Evolutionary conservation across 1,140 invertebrate species (phyloP).

Genomic region (Portunus trituberculatus): DNA sequence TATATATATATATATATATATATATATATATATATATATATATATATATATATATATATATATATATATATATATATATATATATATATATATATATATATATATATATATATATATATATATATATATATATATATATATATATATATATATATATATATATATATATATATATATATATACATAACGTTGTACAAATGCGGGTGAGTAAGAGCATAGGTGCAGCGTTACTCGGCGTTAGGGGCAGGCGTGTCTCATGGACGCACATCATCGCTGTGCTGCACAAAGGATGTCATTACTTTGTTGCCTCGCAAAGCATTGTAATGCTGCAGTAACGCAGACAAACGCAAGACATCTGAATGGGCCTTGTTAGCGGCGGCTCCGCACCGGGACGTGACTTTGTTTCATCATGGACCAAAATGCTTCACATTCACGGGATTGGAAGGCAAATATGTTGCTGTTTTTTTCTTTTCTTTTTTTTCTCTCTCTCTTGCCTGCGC

Average conservation of each 20-base stretch:
- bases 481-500: too few species aligned
- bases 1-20: too few species aligned
- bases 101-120: not conserved
- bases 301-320: not conserved
- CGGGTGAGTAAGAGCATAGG: too few species aligned
- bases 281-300: conserved; percentile 5
- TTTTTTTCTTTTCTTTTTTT: too few species aligned
- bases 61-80: not conserved
- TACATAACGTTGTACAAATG: not conserved
- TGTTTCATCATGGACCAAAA: not conserved
- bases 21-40: not conserved
- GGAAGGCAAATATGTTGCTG: too few species aligned
- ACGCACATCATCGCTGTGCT: not conserved
- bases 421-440: not conserved
- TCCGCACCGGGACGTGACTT: not conserved
- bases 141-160: not conserved
- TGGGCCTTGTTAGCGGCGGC: not conserved
- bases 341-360: not conserved
- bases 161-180: not conserved
- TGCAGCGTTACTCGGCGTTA: not conserved
- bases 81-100: not conserved
- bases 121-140: not conserved
- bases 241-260: too few species aligned
- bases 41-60: conserved; percentile 30
- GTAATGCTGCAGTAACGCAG: not conserved